phyloP scores from a whole-genome alignment of 2,797 vertebrate species.

The Coregonus ussuriensis region DNA sequence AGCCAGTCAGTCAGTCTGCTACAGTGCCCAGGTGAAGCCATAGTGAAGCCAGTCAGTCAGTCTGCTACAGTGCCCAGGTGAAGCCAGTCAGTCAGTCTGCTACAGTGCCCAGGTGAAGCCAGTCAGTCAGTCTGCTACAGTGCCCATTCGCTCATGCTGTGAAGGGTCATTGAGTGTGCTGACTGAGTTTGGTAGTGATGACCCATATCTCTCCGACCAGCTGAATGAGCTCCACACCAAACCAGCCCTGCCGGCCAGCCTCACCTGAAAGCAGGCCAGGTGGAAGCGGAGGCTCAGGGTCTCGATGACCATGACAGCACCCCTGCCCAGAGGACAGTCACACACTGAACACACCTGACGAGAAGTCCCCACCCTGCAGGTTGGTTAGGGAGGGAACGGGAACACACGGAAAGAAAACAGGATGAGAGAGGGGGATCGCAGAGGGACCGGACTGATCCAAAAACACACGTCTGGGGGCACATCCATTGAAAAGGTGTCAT shows the following conservation, averaged over 20 bases:
- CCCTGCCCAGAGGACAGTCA: constrained; percentile 88
- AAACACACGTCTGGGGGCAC: neutral
- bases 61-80: too few relatives aligned
- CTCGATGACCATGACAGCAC: constrained; percentile 94
- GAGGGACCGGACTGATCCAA: neutral
- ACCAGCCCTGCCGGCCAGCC: constrained; percentile 10
- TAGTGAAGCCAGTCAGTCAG: too few relatives aligned
- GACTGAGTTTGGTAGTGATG: neutral
- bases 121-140: neutral
- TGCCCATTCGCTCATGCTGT: neutral
- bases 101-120: too few relatives aligned
- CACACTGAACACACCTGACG: constrained; percentile 90
- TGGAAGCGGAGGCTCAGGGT: constrained; percentile 96
- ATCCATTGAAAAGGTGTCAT: too few relatives aligned
- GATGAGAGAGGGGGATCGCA: neutral
- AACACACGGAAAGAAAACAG: neutral
- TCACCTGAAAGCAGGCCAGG: constrained; percentile 97
- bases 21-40: too few relatives aligned
- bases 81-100: too few relatives aligned
- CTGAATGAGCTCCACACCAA: neutral
- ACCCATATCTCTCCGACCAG: neutral
- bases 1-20: neutral
- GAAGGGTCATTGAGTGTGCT: neutral
- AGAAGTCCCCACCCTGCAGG: constrained; percentile 88
- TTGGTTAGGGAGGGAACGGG: constrained; percentile 37